phyloP scores from a whole-genome alignment of 2,113 vertebrate species.

The Stomatorhinus ivindoensis region DNA sequence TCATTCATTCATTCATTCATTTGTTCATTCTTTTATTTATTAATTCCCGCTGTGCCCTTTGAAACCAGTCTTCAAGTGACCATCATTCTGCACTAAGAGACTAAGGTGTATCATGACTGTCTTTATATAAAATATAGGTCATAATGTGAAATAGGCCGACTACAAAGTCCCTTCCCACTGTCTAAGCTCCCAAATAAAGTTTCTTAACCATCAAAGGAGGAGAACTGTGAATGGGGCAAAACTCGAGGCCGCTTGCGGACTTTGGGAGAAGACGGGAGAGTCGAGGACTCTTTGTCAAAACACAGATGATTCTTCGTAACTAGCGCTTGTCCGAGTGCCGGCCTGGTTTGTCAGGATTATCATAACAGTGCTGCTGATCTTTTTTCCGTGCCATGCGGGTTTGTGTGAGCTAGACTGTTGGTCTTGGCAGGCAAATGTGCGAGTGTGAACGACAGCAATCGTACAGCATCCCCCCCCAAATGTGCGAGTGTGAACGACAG shows the following conservation, averaged over 20 bases:
- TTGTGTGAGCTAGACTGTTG: constrained; percentile 2
- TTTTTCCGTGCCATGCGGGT: neutral
- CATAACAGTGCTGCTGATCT: neutral
- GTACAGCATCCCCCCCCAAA: neutral
- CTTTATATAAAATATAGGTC: neutral
- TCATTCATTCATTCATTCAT: neutral
- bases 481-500: no score
- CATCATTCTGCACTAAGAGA: neutral
- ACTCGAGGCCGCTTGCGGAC: neutral
- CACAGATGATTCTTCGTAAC: neutral
- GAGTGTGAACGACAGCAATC: neutral
- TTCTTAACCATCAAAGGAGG: neutral
- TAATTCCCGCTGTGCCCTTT: neutral
- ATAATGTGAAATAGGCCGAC: neutral
- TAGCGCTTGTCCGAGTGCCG: neutral
- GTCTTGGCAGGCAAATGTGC: neutral
- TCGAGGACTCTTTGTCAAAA: neutral
- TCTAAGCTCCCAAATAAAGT: neutral
- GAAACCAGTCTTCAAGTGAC: neutral
- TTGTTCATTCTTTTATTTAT: neutral
- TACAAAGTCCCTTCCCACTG: neutral
- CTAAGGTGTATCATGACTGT: neutral
- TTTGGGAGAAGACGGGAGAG: neutral
- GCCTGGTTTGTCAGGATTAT: neutral
- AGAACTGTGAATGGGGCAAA: neutral